Conservation (phyloP, 2,888 invertebrate species). For the Toxonevra muliebris region DNA sequence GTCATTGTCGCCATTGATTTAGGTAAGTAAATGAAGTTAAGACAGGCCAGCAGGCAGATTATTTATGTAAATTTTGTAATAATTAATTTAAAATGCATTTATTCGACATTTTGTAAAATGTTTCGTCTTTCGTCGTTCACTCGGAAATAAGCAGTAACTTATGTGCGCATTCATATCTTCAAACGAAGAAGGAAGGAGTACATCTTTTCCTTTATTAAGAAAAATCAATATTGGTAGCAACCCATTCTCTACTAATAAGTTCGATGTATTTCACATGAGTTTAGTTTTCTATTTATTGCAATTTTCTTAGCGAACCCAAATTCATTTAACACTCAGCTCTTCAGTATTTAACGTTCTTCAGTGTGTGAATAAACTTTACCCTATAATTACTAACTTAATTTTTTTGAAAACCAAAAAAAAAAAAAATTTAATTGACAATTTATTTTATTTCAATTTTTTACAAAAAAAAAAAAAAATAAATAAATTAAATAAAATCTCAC, state of each 20-base stretch:
- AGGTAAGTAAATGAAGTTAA: slow-evolving; percentile 16
- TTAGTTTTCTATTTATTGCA: too few relatives aligned
- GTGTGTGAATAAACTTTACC: too few relatives aligned
- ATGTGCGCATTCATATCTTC: not conserved
- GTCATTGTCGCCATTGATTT: slow-evolving; percentile 13
- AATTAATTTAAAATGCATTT: slow-evolving; percentile 24
- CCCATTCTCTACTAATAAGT: slow-evolving; percentile 5
- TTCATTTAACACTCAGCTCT: too few relatives aligned
- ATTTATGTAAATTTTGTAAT: not conserved
- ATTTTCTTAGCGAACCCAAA: too few relatives aligned
- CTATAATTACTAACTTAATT: too few relatives aligned
- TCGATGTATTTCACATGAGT: too few relatives aligned
- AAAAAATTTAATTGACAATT: too few relatives aligned
- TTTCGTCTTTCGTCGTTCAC: not conserved
- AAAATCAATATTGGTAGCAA: slow-evolving; percentile 32
- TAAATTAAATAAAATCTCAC: too few relatives aligned
- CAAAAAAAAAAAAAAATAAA: too few relatives aligned
- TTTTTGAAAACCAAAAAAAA: too few relatives aligned
- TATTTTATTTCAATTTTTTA: too few relatives aligned
- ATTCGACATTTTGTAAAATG: slow-evolving; percentile 1
- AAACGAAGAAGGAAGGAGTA: not conserved
- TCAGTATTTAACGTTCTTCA: too few relatives aligned
- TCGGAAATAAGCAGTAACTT: not conserved
- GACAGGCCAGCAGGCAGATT: slow-evolving; percentile 1
- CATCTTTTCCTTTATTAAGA: slow-evolving; percentile 13